These are phyloP conservation scores for Rosalia funebris DNA, from an alignment of 2,888 invertebrate genomes.

Conservation along the genomic window DNA sequence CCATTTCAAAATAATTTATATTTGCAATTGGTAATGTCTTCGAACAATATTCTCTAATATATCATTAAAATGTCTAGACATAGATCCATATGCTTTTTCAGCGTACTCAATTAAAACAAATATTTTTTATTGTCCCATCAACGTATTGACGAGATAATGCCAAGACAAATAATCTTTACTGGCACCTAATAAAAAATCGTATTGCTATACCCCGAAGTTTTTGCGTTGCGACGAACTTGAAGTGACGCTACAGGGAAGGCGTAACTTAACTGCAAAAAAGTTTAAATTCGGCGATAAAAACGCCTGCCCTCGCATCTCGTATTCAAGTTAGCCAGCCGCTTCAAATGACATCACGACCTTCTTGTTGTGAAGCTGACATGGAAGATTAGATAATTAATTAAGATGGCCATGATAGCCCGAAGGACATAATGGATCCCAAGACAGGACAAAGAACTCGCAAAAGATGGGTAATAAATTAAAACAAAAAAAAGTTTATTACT, in stretches of 20 bases:
- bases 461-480: slow-evolving; percentile 5
- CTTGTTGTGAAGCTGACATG: background rate
- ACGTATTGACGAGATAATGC: too few species aligned
- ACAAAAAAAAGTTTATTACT: background rate
- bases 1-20: too few species aligned
- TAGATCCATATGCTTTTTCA: too few species aligned
- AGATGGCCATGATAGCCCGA: background rate
- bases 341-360: background rate
- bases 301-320: background rate
- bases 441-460: background rate
- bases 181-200: too few species aligned
- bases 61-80: too few species aligned
- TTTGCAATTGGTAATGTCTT: too few species aligned
- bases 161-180: background rate
- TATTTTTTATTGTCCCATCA: too few species aligned
- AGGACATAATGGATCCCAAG: background rate
- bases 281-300: background rate
- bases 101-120: too few species aligned
- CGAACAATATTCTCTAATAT: too few species aligned
- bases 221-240: background rate
- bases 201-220: too few species aligned
- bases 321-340: background rate
- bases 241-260: background rate
- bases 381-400: slow-evolving; percentile 4
- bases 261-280: background rate